Conservation (phyloP, 2,797 vertebrate genomes). For the Denticeps clupeoides region DNA sequence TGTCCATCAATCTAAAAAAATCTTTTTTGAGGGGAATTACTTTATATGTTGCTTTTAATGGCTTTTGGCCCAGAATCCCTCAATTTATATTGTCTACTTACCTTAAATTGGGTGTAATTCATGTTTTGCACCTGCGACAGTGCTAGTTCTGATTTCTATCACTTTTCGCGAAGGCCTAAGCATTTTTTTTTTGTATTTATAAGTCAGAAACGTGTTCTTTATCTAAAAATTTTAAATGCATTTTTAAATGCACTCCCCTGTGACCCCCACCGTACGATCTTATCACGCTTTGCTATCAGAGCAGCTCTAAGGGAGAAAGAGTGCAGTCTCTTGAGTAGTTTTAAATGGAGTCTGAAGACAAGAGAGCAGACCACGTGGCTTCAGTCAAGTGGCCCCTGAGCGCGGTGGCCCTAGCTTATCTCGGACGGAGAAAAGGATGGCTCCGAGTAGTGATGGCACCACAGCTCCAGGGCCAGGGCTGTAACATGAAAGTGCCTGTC, state of each 20-base stretch:
- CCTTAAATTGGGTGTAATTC: no score
- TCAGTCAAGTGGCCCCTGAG: slow-evolving; percentile 51
- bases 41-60: no score
- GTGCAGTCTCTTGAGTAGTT: slow-evolving; percentile 36
- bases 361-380: slow-evolving; percentile 45
- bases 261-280: slow-evolving; percentile 38
- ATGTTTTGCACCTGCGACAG: no score
- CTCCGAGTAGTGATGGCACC: slow-evolving; percentile 29
- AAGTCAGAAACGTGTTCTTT: slow-evolving; percentile 11
- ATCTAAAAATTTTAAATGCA: slow-evolving; percentile 20
- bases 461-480: slow-evolving; percentile 17
- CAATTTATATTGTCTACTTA: no score
- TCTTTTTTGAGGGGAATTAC: no score
- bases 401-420: slow-evolving; percentile 44
- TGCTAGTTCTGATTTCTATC: no score
- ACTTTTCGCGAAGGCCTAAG: no score
- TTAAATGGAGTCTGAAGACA: slow-evolving; percentile 54
- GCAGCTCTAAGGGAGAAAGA: slow-evolving; percentile 41
- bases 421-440: slow-evolving; percentile 41
- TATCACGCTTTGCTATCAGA: slow-evolving; percentile 49
- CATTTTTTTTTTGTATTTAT: no score
- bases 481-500: slow-evolving; percentile 21
- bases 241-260: slow-evolving; percentile 40
- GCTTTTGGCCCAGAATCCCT: no score
- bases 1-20: no score